phyloP scores from a whole-genome alignment of 2,888 invertebrate genomes.

The Hemaris fuciformis region DNA sequence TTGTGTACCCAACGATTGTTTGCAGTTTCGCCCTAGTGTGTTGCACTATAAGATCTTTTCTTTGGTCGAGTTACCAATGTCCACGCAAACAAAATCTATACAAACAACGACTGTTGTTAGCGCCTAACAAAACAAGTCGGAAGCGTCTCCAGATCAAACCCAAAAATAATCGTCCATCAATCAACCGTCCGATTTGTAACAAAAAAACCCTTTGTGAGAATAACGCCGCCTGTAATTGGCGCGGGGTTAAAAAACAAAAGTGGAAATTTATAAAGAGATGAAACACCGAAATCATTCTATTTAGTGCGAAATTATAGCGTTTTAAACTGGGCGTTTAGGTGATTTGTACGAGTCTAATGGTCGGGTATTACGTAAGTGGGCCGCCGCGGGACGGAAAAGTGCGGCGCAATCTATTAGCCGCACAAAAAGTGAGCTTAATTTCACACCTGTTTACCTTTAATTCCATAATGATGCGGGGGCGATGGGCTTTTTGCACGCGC shows the following conservation, averaged over 20 bases:
- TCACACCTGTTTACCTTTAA: conserved; percentile 80
- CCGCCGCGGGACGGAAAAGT: conserved; percentile 60
- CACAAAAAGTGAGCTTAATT: conserved; percentile 76
- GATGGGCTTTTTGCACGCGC: conserved; percentile 64
- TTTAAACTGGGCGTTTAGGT: conserved; percentile 74
- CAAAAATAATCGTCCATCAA: conserved; percentile 78
- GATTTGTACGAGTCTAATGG: conserved; percentile 68
- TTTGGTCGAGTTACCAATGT: conserved; percentile 10
- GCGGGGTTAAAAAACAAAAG: conserved; percentile 71
- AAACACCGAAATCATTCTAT: conserved; percentile 75
- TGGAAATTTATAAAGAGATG: conserved; percentile 76
- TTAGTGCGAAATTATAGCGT: conserved; percentile 80
- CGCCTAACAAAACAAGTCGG: conserved; percentile 61
- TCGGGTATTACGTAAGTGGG: conserved; percentile 66
- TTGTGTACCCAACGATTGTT: neutral
- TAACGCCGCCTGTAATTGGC: conserved; percentile 65
- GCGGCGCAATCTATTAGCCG: conserved; percentile 71
- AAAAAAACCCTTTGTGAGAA: conserved; percentile 70
- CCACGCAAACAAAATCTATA: too few relatives aligned
- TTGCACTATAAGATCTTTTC: too few relatives aligned
- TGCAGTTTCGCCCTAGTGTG: neutral
- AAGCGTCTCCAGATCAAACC: conserved; percentile 68
- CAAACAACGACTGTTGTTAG: conserved; percentile 50
- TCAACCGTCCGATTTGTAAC: conserved; percentile 57
- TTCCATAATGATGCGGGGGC: conserved; percentile 68